Base-by-base conservation (phyloP, 64 coral and sea anemone genomes). In the Acropora yongei region DNA sequence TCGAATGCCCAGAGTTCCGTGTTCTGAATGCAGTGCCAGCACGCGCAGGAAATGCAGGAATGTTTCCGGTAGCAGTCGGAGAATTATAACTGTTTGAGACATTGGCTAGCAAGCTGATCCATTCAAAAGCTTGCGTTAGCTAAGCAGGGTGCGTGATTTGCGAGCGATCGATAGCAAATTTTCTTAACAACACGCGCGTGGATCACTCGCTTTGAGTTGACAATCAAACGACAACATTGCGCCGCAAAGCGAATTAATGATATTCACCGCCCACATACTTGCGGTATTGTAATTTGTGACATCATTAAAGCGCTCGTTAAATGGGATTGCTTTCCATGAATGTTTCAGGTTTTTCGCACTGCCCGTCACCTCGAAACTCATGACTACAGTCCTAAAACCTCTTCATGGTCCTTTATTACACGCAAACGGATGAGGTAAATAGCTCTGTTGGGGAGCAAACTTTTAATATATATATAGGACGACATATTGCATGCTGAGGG, bases 21-120 rank as follows among this genome's bases (percentile, higher is more conserved):
- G 92, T 97, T 86, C 68, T 20, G 40, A 86, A 86, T 80, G 82
- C 42, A 94, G 76, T 96, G 88, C 92, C 88, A 97, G 90, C 87
- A 75, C 88, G 88, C 92, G 82, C 95, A 97, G 95, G 95, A 97
- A 97, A 87, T 97, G 13, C 20, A 91, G 95, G 95, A 97, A 97
- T 97, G 88, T 84, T 90, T 93, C 91, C 88, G 88, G 87, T 83
- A 93, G 91, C 63, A 88, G 92, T 90, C 45, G 41, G 51, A 10
- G 82, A 80, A 89, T 51, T 83, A 57, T 72, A 93, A 96, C 93
- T 96, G 92, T 91, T 93, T 75, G 84, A 84, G 95, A 97, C 95
- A 97, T 97, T 88, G 92, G 89, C 90, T 88, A 96, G 88, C 94
- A 91, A 82, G 91, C 87, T 94, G 83, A 90, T 90, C 89, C 81